Evolutionary conservation across 2,888 invertebrate genomes (phyloP), one percentile per base, ranked within the genome.

Genomic region (Agrochola litura): DNA sequence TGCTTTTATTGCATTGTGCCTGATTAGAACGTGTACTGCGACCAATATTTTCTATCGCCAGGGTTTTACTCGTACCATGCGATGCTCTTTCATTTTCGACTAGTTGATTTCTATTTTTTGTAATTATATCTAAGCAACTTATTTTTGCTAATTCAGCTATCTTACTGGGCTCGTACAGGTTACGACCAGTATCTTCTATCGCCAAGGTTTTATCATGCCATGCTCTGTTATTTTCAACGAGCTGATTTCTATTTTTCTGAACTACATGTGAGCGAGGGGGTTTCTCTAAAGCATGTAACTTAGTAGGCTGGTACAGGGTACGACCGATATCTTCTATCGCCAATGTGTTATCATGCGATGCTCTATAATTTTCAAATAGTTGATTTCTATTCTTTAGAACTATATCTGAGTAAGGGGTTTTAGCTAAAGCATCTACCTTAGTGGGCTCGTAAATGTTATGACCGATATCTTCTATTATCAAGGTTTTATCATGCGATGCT

Each of bases 1-100:
- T 37, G 25, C 12, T 77, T 43, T 52, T 60, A 49, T 82, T 61
- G 46, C 19, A 19, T 14, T 54, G 52, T 52, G 3, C 12, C 19
- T 46, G 52, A 37, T 66, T 49, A 30, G 19, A 30, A 41, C 25
- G 12, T 12, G 12, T 22, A 9, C n/a, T 70, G 37, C 6, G 14
- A 10, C 4, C 25, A 9, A 43, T 58, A n/a, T 52, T 37, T 41
- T 71, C 37, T 41, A 16, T 19, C 1, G 3, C 43, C 8, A 52
- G 16, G 2, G 19, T 46, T 61, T 63, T 49, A 65, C 37, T 37
- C 30, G 30, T 30, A 30, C 30, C 30, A 37, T 37, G 19, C 14
- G 14, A 52, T 30, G 8, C 49, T 52, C 3, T 22, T 8, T 30
- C 14, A 22, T 49, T 49, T 30, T 67, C 30, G 22, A 30, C 14